Evolutionary conservation across 2,888 invertebrate species (phyloP), one percentile per base, ranked within the genome.

Genomic region (Eupsilia transversa): DNA sequence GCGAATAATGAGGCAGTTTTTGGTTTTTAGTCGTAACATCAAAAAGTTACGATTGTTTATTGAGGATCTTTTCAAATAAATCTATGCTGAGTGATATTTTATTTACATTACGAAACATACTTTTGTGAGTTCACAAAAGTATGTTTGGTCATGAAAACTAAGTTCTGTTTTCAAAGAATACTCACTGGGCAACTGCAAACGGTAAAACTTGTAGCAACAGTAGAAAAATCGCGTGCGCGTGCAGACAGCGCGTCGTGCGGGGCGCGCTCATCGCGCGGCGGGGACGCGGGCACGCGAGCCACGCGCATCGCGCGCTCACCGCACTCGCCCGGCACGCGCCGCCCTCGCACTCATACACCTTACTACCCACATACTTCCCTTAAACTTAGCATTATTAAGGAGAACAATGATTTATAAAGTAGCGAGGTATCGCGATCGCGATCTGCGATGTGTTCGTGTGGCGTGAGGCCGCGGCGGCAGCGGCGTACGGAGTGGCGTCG

Each of bases 211-310:
- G 89, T 41, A 82, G 56, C 77, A 93, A 86, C 72, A 94, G 77
- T 52, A 94, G 83, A 72, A 91, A 72, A 84, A 83, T 64, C 80
- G 83, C 86, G 89, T 89, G 91, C 90, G 90, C 91, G 89, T 86
- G 83, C 88, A 66, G 85, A 88, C 85, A 85, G 89, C 90, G 89
- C 83, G 86, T 85, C 90, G 92, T 90, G 93, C 93, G 90, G 89
- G 90, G 93, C 94, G 92, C 94, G 94, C 91, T 95, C 96, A 96
- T 96, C 92, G 94, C 96, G 94, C 94, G 92, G 87, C 89, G 83
- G 83, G 80, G 86, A 89, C 93, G 91, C 92, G 92, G 80, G 89
- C 93, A 91, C 92, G 92, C 90, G 84, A 75, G 70, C 83, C 90
- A 82, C 90, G 91, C 91, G 89, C 95, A 94, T 94, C 91, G 93